Evolutionary conservation across 2,888 invertebrate genomes (phyloP).

Genomic region (Himalopsyche kuldschensis): DNA sequence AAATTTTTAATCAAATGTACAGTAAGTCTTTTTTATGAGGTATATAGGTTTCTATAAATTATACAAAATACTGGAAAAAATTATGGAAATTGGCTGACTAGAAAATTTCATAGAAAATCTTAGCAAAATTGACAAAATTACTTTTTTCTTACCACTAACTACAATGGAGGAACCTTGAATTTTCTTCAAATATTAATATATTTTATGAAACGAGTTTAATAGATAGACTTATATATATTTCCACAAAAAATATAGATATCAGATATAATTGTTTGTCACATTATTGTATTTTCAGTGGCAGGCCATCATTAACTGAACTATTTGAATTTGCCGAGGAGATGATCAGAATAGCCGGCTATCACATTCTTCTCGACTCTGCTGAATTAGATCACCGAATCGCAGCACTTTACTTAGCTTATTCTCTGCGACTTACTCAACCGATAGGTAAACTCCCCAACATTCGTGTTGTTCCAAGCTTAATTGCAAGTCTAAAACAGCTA

Average conservation of each 20-base stretch:
- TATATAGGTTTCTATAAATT: too few species aligned
- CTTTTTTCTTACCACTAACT: too few species aligned
- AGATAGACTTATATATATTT: too few species aligned
- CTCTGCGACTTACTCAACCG: not conserved
- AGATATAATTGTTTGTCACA: not conserved
- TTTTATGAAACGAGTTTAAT: too few species aligned
- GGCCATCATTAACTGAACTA: slow-evolving; percentile 10
- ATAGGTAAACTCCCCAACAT: not conserved
- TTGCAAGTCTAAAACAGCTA: not conserved
- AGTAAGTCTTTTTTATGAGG: too few species aligned
- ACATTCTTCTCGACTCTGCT: not conserved
- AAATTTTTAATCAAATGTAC: too few species aligned
- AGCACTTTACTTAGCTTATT: slow-evolving; percentile 17
- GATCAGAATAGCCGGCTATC: not conserved
- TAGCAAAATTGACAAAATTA: too few species aligned
- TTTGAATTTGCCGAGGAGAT: slow-evolving; percentile 29
- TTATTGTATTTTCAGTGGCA: slow-evolving; percentile 23
- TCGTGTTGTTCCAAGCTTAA: slow-evolving; percentile 3
- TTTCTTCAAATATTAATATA: too few species aligned
- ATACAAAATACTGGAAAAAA: too few species aligned
- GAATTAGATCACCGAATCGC: not conserved
- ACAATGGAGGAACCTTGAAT: too few species aligned
- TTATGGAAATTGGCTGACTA: too few species aligned
- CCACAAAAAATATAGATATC: not conserved
- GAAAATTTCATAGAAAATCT: too few species aligned